Base-by-base conservation (phyloP, 2,888 invertebrate species). In the Eustalomyia histrio region DNA sequence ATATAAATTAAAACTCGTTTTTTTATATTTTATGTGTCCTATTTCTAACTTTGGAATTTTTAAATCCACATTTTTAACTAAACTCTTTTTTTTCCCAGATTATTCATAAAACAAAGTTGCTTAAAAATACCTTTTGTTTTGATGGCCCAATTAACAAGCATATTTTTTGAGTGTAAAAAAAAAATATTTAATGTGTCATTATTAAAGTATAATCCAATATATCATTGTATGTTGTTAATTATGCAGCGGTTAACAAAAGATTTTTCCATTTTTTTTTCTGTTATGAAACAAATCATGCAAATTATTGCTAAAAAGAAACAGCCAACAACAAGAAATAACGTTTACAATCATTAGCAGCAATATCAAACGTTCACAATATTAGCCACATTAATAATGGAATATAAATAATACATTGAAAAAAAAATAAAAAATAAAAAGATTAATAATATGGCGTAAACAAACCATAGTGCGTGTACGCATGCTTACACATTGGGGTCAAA, bases 401-500 rank as follows among this genome's bases (percentile, higher is more conserved):
- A 24, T 5, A 5, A n/a, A n/a, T n/a, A n/a, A n/a, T n/a, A n/a
- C n/a, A n/a, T n/a, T n/a, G n/a, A 21, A 21, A 21, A 14, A 17
- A 50, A 55, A 65, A 16, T 53, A 65, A 50, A 65, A 29, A 21
- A 29, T 12, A 35, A 47, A 17, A 60, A 33, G 17, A 67, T 33
- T 57, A 57, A 67, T 57, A 67, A 67, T 55, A 55, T 67, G 67
- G 55, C 67, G 67, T 55, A 67, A 67, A 67, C 53, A 67, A 57
- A 67, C 55, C 67, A 67, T 43, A 67, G 55, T 67, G 67, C 67
- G 67, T 67, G 67, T 67, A 67, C 50, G 52, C 24, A 29, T n/a
- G 39, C 67, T 67, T 67, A 67, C 67, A 67, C 55, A 67, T 67
- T 67, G 67, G 67, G 67, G 67, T 67, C 67, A 57, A 67, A 67